Evolutionary conservation across 2,113 vertebrate species (phyloP).

Genomic region (Callospermophilus lateralis): DNA sequence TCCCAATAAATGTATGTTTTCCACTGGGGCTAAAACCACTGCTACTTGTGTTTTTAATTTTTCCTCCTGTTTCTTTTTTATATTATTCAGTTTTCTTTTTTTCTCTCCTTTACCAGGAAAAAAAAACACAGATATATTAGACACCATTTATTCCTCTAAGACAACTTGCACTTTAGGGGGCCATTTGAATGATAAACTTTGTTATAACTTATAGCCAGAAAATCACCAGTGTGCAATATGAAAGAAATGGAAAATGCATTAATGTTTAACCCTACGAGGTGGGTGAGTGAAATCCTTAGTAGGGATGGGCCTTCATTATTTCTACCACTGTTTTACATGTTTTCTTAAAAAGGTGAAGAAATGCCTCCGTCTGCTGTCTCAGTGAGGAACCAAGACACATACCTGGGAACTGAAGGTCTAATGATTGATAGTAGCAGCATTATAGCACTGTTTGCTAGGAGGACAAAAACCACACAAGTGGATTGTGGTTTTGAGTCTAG

Average conservation of each 20-base stretch:
- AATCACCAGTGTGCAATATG: conserved; percentile 73
- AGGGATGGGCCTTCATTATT: background rate
- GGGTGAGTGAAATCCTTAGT: background rate
- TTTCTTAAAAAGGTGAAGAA: background rate
- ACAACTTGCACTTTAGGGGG: conserved; percentile 74
- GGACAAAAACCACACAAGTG: background rate
- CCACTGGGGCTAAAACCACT: conserved; percentile 85
- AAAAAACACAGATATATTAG: conserved; percentile 80
- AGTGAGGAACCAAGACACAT: background rate
- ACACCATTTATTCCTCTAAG: conserved; percentile 80
- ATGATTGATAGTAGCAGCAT: background rate
- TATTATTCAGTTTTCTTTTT: conserved; percentile 76
- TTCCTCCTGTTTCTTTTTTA: conserved; percentile 84
- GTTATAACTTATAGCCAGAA: conserved; percentile 79
- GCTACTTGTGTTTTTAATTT: conserved; percentile 86
- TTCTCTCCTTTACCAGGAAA: conserved; percentile 57
- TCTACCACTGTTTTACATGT: background rate
- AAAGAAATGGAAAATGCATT: conserved; percentile 56
- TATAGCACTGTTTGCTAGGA: background rate
- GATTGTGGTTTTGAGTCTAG: background rate
- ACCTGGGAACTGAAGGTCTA: background rate
- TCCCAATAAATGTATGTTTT: conserved; percentile 90
- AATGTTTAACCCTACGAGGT: conserved; percentile 54
- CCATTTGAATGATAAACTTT: conserved; percentile 82
- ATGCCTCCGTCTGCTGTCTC: background rate